A percentile compares a stretch with the other conserved stretches of the same genome.
Evolutionary conservation across 2,888 invertebrate genomes (phyloP).

Genomic region (Meandrusa payeni): DNA sequence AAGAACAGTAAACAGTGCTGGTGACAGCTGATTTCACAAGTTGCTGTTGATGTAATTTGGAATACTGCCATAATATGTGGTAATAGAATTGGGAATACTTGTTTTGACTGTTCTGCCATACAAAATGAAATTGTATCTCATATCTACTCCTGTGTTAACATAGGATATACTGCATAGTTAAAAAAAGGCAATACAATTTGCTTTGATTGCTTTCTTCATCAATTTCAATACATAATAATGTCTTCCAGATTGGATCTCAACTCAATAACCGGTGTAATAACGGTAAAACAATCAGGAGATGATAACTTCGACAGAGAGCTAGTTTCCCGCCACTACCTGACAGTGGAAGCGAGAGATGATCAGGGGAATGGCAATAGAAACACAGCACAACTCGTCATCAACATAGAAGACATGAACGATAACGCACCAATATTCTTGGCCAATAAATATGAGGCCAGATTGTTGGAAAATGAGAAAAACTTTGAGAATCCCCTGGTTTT

Average conservation of each 20-base stretch:
- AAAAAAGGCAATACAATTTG: no score
- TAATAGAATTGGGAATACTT: no score
- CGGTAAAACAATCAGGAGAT: constrained; percentile 87
- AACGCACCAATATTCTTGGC: constrained; percentile 93
- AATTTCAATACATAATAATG: no score
- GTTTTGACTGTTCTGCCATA: no score
- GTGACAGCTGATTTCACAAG: no score
- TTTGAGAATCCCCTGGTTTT: constrained; percentile 89
- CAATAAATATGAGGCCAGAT: constrained; percentile 89
- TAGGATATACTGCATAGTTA: no score
- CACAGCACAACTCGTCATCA: constrained; percentile 90
- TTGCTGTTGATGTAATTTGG: no score
- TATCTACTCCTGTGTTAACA: no score
- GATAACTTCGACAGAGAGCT: constrained; percentile 93
- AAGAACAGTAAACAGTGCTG: no score
- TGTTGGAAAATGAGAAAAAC: constrained; percentile 90
- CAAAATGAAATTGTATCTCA: no score
- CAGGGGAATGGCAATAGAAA: constrained; percentile 82
- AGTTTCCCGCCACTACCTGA: constrained; percentile 90
- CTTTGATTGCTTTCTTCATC: no score
- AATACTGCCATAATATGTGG: no score
- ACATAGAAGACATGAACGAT: constrained; percentile 93
- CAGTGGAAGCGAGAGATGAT: constrained; percentile 94
- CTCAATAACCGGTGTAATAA: constrained; percentile 90
- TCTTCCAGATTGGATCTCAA: constrained; percentile 87